These are phyloP conservation scores for Nycticryphes semicollaris DNA, from an alignment of 2,113 vertebrate genomes.

Conservation along the genomic window DNA sequence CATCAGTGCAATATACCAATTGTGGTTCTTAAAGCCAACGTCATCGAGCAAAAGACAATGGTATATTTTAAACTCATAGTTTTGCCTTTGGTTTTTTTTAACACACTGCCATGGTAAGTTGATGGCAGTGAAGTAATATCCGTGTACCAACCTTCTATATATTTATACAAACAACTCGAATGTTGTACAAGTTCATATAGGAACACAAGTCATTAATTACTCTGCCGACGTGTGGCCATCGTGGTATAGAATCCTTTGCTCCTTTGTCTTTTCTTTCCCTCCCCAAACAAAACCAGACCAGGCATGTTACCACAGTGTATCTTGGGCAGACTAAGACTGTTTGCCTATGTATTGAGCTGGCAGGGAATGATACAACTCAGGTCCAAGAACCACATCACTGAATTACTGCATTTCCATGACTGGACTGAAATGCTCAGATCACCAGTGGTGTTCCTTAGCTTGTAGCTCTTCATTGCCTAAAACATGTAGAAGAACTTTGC, in stretches of 20 bases:
- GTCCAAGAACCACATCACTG: neutral
- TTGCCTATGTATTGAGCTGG: neutral
- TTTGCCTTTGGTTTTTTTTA: neutral
- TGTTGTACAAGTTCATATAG: neutral
- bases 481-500: neutral
- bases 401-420: neutral
- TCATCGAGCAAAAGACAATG: neutral
- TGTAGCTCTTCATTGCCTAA: neutral
- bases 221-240: neutral
- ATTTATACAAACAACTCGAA: neutral
- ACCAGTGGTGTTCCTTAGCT: neutral
- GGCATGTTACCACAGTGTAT: neutral
- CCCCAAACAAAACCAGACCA: neutral
- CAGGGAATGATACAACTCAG: neutral
- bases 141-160: neutral
- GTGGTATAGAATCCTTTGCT: neutral
- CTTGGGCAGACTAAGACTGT: neutral
- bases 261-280: neutral
- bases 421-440: neutral
- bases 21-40: neutral
- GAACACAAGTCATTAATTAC: accelerated
- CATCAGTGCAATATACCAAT: neutral
- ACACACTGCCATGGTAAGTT: neutral
- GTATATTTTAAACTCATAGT: neutral
- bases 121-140: neutral